Evolutionary conservation across 1,140 invertebrate genomes (phyloP), one percentile per base, ranked within the genome.

Genomic region (Heliconius melpomene): DNA sequence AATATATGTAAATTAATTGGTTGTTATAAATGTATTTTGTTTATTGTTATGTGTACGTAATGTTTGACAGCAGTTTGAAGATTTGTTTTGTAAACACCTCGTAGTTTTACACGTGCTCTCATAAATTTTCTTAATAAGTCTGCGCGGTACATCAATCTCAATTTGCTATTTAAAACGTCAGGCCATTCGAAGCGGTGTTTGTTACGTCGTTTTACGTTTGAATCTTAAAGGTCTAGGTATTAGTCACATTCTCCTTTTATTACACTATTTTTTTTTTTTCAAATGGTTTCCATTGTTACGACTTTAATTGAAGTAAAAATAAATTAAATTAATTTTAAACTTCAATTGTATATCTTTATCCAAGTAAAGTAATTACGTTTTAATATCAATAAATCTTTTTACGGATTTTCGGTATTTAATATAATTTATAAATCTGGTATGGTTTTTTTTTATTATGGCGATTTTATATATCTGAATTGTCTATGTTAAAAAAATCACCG

Each of bases 101-200:
- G 54, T 20, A 16, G 26, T 66, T 66, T 29, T 66, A 26, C 23
- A 26, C 60, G 60, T 66, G 60, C 11, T 11, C 23, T 54, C 29
- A 57, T 78, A 60, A 78, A 78, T 50, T 46, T 40, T 46, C 7
- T 38, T n/a, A 26, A 23, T 29, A 36, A 66, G 46, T 36, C 38
- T 54, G 46, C 76, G 46, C 78, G 60, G 38, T 70, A 70, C 60
- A 66, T 50, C 57, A 74, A 54, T 74, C 38, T 46, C 23, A 40
- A 66, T 40, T 79, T 60, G 75, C 70, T 75, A 74, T 75, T 72
- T 72, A n/a, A 75, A 72, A 75, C 72, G 74, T 79, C 60, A 40
- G 78, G 78, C 66, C 29, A 40, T 26, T 26, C 26, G 60, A 79
- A 79, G 71, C 72, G 40, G 60, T 26, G 8, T 75, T 54, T 23